phyloP scores from a whole-genome alignment of 2,797 vertebrate genomes.

The Premnoplex brunnescens region DNA sequence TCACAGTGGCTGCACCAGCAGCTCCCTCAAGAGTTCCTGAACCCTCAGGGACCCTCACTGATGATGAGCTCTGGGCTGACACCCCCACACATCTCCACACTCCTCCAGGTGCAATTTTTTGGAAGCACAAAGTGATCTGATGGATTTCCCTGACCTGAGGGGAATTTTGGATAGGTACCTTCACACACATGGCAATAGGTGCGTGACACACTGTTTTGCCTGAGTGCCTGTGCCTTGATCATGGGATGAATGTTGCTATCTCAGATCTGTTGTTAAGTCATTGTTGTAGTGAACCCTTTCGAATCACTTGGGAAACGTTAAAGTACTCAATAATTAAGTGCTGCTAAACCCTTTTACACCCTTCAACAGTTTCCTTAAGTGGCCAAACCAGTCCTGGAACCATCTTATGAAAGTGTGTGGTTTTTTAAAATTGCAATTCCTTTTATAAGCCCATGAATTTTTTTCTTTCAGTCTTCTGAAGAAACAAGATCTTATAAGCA shows the following conservation, averaged over 20 bases:
- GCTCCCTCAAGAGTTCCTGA: neutral
- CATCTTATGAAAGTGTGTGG: neutral
- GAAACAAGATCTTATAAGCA: neutral
- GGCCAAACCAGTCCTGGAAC: neutral
- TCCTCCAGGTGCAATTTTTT: neutral
- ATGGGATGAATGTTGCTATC: accelerated
- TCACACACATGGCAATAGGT: neutral
- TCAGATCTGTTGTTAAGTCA: neutral
- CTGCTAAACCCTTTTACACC: neutral
- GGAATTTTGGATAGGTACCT: neutral
- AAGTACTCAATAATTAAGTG: neutral
- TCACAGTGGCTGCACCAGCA: neutral
- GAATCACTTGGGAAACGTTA: neutral
- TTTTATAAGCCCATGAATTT: neutral
- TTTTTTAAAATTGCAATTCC: neutral
- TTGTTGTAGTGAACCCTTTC: neutral
- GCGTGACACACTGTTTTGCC: neutral
- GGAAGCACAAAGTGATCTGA: neutral
- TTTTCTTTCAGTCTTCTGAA: conserved; percentile 63
- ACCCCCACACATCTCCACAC: neutral
- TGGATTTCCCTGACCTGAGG: neutral
- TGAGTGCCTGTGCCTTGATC: neutral
- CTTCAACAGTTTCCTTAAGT: neutral
- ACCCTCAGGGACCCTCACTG: neutral
- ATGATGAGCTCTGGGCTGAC: neutral